Base-by-base conservation (phyloP, 2,888 invertebrate genomes). In the Leucophenga montana region DNA sequence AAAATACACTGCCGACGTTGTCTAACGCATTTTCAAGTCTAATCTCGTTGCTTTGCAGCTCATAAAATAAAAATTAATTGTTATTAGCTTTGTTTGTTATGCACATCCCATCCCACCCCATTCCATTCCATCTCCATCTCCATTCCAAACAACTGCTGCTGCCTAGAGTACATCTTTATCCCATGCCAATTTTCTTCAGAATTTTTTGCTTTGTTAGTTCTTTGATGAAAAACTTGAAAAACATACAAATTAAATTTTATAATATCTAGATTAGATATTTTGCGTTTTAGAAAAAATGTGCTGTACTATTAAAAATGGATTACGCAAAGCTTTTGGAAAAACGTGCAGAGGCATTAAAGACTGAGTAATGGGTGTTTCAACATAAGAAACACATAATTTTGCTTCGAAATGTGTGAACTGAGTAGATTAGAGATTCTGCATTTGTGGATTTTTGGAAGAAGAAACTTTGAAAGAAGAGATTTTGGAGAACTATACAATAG, bases 11-110 rank as follows among this genome's bases (percentile, higher is more conserved):
- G 39, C 11, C 11, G 39, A 39, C 39, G 3, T 11, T 39, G 64
- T 20, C 64, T 64, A 44, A 50, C 46, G 44, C 31, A 68, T 46
- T 46, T 56, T 33, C 50, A 31, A 54, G 50, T 66, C 66, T 70
- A 70, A 70, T 70, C 69, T 70, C 11, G 66, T 14, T 66, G 59
- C 61, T 70, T 70, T 70, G 31, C 69, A 70, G 69, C 66, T 70
- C 66, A 70, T 70, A 61, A 70, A 70, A 70, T 70, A 70, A 70
- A 61, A 70, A 70, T 64, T 66, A 69, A 69, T 69, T 69, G 69
- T 69, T 69, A 69, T 69, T 69, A 69, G 67, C 66, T 69, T 65
- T 31, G 50, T 70, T 70, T 66, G 33, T 66, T 61, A 56, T 70
- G 18, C 56, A 18, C 53, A 39, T 44, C 50, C 3, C 50, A 50